Conservation (phyloP, 1,140 invertebrate species). For the Cepaea nemoralis region DNA sequence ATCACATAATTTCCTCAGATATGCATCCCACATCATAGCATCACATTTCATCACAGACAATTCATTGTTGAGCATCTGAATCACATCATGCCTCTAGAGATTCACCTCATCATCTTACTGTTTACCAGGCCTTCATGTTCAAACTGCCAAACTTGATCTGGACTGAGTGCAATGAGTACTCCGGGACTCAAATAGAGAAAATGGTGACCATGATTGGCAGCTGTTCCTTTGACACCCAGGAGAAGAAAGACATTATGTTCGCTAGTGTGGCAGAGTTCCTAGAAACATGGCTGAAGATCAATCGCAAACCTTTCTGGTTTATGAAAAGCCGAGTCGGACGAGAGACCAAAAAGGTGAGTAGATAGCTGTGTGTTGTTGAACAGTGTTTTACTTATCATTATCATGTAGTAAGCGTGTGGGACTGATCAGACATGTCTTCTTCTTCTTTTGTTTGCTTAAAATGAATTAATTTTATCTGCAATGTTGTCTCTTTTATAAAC, state of each 20-base stretch:
- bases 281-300: conserved; percentile 51
- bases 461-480: too few relatives aligned
- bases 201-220: conserved; percentile 46
- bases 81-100: too few relatives aligned
- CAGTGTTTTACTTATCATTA: neutral
- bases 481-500: too few relatives aligned
- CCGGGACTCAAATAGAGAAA: conserved; percentile 53
- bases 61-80: too few relatives aligned
- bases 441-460: too few relatives aligned
- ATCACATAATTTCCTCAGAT: too few relatives aligned
- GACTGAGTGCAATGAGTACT: conserved; percentile 60
- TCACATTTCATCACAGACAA: too few relatives aligned
- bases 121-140: conserved; percentile 64
- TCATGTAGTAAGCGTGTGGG: too few relatives aligned
- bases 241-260: conserved; percentile 54
- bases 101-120: too few relatives aligned
- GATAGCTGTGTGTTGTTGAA: neutral
- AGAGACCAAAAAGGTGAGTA: conserved; percentile 30
- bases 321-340: conserved; percentile 30
- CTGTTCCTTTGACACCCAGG: conserved; percentile 25
- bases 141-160: conserved; percentile 70
- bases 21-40: too few relatives aligned
- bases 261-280: conserved; percentile 55
- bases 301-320: conserved; percentile 50
- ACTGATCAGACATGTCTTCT: too few relatives aligned